A percentile compares a stretch with the other conserved stretches of the same genome.
Evolutionary conservation across 2,113 vertebrate species (phyloP).

Genomic region (Mesitornis unicolor): DNA sequence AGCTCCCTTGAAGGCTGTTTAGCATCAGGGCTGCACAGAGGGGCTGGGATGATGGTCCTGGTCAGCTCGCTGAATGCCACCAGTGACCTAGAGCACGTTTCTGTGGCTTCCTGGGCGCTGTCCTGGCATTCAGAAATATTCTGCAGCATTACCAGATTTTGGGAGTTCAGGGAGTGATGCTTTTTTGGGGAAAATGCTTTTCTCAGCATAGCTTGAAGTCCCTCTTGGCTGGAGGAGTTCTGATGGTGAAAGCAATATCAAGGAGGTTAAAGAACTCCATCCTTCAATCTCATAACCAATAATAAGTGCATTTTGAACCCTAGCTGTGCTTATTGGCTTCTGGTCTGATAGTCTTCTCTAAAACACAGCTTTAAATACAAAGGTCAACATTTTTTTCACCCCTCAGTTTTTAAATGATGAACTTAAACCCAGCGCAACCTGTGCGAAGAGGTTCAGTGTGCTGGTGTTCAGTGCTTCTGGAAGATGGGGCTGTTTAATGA

Average conservation of each 20-base stretch:
- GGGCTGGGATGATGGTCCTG: neutral
- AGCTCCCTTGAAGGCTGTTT: neutral
- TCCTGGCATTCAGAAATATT: neutral
- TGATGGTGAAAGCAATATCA: neutral
- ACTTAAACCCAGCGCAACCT: neutral
- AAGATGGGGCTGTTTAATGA: neutral
- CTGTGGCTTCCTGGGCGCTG: neutral
- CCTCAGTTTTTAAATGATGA: neutral
- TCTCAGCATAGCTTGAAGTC: neutral
- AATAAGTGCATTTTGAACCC: neutral
- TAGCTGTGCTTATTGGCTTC: neutral
- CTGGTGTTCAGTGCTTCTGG: neutral
- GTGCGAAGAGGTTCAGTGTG: neutral
- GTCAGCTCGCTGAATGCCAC: neutral
- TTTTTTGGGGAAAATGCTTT: neutral
- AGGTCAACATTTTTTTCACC: neutral
- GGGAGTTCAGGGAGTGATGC: neutral
- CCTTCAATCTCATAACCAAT: neutral
- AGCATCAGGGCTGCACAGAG: neutral
- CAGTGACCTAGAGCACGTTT: rapidly evolving
- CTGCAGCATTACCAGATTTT: neutral
- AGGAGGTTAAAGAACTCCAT: neutral
- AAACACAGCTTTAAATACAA: neutral
- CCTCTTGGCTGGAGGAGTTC: neutral
- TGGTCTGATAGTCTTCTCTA: neutral